Evolutionary conservation across 53 echinoderm and acorn worm genomes (phyloP).

Genomic region (Temnopleurus reevesii): DNA sequence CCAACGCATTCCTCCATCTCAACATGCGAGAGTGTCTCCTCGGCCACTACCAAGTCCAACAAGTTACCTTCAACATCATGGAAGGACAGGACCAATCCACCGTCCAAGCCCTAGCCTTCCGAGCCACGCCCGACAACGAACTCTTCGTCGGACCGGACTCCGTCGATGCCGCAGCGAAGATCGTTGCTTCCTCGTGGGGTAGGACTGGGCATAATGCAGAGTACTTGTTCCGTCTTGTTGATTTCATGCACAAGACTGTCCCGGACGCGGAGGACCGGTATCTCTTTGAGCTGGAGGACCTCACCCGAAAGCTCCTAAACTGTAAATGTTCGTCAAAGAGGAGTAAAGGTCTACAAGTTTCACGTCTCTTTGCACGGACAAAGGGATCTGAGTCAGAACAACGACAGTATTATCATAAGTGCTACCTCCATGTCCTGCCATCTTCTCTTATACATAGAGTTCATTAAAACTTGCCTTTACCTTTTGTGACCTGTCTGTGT

Average conservation of each 20-base stretch:
- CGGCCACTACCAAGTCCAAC: conserved; percentile 73
- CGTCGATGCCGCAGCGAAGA: conserved; percentile 64
- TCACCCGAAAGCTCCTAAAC: conserved; percentile 54
- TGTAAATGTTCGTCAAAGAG: conserved; percentile 52
- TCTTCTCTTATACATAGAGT: not conserved
- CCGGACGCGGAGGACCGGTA: conserved; percentile 82
- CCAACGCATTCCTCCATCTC: conserved; percentile 69
- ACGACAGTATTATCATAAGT: conserved; percentile 52
- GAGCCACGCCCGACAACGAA: conserved; percentile 76
- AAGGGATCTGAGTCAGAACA: not conserved
- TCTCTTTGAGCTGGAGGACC: conserved; percentile 69
- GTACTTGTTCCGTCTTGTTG: conserved; percentile 83
- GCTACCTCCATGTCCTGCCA: conserved; percentile 36
- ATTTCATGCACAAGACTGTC: conserved; percentile 77
- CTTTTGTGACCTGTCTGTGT: not conserved
- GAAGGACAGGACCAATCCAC: conserved; percentile 37
- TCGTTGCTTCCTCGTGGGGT: conserved; percentile 70
- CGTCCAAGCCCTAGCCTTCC: conserved; percentile 67
- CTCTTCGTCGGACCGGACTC: conserved; percentile 81
- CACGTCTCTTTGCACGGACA: not conserved
- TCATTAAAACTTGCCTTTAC: conserved; percentile 4
- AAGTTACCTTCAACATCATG: conserved; percentile 63
- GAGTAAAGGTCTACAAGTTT: not conserved
- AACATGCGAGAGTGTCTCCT: conserved; percentile 74
- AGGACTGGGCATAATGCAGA: conserved; percentile 78